Conservation (phyloP, 2,888 invertebrate species). For the Callyntrura sp. region DNA sequence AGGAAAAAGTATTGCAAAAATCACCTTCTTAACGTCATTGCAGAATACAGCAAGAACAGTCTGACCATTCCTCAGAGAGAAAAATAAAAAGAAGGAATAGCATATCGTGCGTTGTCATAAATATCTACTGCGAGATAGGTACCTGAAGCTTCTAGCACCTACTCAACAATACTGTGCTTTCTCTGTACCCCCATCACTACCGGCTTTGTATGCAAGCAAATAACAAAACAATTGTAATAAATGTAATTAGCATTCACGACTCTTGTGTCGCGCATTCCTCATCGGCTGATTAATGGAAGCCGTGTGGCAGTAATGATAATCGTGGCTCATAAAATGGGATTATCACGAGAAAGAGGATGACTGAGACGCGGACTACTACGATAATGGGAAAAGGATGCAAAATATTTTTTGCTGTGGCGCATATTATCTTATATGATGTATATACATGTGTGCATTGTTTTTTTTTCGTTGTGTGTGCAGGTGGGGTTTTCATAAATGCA, state of each 20-base stretch:
- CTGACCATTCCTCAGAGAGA: neutral
- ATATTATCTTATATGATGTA: neutral
- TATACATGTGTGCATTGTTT: neutral
- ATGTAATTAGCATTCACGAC: conserved; percentile 66
- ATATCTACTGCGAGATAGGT: neutral
- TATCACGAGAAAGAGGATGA: conserved; percentile 51
- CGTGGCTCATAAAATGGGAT: conserved; percentile 68
- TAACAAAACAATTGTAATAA: conserved; percentile 45
- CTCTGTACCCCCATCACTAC: neutral
- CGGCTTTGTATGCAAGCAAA: neutral
- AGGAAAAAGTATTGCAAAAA: neutral
- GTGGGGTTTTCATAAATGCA: no score
- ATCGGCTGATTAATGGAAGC: conserved; percentile 20
- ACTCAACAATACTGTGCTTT: neutral
- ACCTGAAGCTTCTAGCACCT: neutral
- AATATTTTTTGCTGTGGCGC: neutral
- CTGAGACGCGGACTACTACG: neutral
- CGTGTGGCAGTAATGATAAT: conserved; percentile 52
- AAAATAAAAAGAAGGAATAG: neutral
- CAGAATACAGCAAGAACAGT: neutral
- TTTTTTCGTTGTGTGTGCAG: neutral
- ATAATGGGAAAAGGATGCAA: conserved; percentile 14
- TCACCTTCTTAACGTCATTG: neutral
- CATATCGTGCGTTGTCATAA: neutral
- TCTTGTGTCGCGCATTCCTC: conserved; percentile 54